Conservation (phyloP, 2,113 vertebrate genomes). For the Cololabis saira region DNA sequence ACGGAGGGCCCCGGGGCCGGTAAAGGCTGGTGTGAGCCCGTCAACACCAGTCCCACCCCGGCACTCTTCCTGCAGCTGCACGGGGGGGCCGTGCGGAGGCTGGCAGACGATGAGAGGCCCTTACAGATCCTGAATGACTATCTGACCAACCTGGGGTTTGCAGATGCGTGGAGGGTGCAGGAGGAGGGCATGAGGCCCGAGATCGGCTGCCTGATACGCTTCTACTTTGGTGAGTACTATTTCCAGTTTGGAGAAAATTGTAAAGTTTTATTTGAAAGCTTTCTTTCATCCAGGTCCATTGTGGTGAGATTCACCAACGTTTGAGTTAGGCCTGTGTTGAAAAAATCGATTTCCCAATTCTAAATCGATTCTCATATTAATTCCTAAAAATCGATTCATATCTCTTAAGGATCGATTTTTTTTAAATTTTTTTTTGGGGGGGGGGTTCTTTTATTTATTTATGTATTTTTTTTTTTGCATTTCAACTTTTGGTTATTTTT, state of each 20-base stretch:
- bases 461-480: too few species aligned
- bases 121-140: constrained; percentile 91
- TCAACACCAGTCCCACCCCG: constrained; percentile 55
- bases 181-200: constrained; percentile 92
- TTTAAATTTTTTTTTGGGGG: too few species aligned
- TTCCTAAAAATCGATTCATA: too few species aligned
- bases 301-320: too few species aligned
- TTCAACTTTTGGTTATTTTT: too few species aligned
- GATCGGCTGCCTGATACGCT: constrained; percentile 91
- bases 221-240: constrained; percentile 87
- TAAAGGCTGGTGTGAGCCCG: constrained; percentile 42
- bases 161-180: constrained; percentile 89
- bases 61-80: constrained; percentile 89
- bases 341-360: too few species aligned
- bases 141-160: constrained; percentile 89
- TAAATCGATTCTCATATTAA: too few species aligned
- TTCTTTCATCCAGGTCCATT: too few species aligned
- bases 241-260: background rate
- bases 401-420: too few species aligned
- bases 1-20: constrained; percentile 32
- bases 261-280: too few species aligned
- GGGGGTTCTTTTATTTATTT: too few species aligned
- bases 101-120: constrained; percentile 88
- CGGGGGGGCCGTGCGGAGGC: constrained; percentile 87
- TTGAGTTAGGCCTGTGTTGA: too few species aligned